A percentile compares a stretch with the other conserved stretches of the same genome.
phyloP scores from a whole-genome alignment of 2,113 vertebrate species.

The Chamaea fasciata region DNA sequence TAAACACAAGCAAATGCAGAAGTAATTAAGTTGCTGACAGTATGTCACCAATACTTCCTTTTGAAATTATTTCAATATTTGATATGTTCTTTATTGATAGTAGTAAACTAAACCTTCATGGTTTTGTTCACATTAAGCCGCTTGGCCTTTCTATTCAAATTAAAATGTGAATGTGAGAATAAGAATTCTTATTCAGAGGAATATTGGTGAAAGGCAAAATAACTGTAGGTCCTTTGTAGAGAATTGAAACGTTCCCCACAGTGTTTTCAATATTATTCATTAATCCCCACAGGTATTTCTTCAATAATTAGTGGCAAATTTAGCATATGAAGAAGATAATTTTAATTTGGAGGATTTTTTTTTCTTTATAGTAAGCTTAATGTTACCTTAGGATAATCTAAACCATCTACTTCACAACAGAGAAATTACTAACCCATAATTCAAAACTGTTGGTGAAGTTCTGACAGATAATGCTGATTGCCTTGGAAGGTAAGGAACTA shows the following conservation, averaged over 20 bases:
- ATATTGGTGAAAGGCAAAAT: not conserved
- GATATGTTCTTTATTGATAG: not conserved
- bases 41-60: not conserved
- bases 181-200: not conserved
- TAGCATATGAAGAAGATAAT: not conserved
- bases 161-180: not conserved
- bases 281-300: not conserved
- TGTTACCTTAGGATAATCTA: not conserved
- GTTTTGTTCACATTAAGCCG: not conserved
- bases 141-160: not conserved
- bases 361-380: not conserved
- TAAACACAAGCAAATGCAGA: not conserved
- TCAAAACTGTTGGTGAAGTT: not conserved
- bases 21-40: not conserved
- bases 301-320: not conserved
- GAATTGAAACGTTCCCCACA: not conserved
- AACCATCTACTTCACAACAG: not conserved
- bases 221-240: not conserved
- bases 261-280: not conserved
- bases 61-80: not conserved
- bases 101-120: not conserved
- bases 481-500: not conserved
- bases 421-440: not conserved
- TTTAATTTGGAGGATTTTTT: not conserved
- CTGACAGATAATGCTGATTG: not conserved